phyloP scores from a whole-genome alignment of 2,797 vertebrate species.

The Coccyzus lansbergi region DNA sequence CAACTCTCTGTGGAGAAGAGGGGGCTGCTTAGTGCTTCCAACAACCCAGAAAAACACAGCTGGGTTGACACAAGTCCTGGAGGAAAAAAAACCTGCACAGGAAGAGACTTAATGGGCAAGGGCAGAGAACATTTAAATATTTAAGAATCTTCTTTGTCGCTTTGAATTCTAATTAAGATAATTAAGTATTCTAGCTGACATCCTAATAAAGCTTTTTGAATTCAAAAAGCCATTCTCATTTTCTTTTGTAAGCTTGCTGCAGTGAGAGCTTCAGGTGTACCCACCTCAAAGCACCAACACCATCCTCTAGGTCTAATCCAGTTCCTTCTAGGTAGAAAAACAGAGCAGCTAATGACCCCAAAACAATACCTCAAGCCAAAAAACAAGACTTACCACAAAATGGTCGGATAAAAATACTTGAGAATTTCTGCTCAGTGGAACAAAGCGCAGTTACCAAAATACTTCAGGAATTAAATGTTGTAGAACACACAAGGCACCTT shows the following conservation, averaged over 20 bases:
- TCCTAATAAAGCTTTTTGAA: constrained; percentile 32
- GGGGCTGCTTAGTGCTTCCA: neutral
- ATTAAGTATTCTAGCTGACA: constrained; percentile 40
- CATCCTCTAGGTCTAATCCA: neutral
- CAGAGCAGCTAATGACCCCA: neutral
- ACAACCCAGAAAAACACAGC: neutral
- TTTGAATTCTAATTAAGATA: constrained; percentile 54
- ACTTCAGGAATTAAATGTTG: neutral
- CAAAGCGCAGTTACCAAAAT: neutral
- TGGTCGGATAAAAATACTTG: neutral
- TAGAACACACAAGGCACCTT: neutral
- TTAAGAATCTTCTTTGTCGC: neutral
- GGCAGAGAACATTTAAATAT: constrained; percentile 37
- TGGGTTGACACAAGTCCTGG: neutral
- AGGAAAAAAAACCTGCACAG: neutral
- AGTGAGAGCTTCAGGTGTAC: neutral
- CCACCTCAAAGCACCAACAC: neutral
- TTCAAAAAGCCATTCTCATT: constrained; percentile 4
- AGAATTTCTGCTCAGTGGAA: neutral
- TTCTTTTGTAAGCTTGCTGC: neutral
- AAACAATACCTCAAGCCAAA: neutral
- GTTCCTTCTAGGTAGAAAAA: neutral
- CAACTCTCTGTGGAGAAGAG: neutral
- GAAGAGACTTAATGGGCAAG: constrained; percentile 15
- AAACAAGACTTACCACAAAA: neutral